Evolutionary conservation across 2,888 invertebrate species (phyloP).

Genomic region (Lasioglossum zephyrum): DNA sequence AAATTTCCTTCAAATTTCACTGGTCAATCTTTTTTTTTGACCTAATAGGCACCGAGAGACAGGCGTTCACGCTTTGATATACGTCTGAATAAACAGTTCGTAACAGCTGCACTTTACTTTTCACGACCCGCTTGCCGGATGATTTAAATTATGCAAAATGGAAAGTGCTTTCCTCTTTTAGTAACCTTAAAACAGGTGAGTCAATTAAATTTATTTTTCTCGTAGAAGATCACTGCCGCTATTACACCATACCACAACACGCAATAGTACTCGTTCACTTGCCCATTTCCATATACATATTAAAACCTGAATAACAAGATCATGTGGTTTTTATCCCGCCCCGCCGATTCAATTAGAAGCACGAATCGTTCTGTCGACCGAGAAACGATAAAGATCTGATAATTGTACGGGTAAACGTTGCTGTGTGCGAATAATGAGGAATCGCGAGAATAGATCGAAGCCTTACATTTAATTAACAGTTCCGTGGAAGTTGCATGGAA

Average conservation of each 20-base stretch:
- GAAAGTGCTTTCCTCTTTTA: neutral
- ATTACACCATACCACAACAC: neutral
- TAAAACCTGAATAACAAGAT: slow-evolving; percentile 10
- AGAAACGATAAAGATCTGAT: slow-evolving; percentile 9
- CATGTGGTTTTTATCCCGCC: neutral
- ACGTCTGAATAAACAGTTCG: neutral
- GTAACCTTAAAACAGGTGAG: neutral
- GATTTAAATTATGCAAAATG: neutral
- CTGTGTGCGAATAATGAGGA: neutral
- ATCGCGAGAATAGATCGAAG: neutral
- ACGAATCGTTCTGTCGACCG: neutral
- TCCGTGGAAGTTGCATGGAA: neutral
- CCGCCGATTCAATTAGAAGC: slow-evolving; percentile 32
- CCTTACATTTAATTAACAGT: neutral
- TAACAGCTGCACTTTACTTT: neutral
- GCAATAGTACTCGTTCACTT: neutral
- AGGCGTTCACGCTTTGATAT: no score
- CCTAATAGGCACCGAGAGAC: no score
- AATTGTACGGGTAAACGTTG: neutral
- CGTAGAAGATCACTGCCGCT: neutral
- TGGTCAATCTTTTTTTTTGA: no score
- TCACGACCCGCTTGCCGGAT: neutral
- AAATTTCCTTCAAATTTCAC: no score
- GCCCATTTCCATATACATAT: neutral
- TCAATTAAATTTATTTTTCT: neutral